Evolutionary conservation across 2,888 invertebrate genomes (phyloP).

Genomic region (Pedicia rivosa): DNA sequence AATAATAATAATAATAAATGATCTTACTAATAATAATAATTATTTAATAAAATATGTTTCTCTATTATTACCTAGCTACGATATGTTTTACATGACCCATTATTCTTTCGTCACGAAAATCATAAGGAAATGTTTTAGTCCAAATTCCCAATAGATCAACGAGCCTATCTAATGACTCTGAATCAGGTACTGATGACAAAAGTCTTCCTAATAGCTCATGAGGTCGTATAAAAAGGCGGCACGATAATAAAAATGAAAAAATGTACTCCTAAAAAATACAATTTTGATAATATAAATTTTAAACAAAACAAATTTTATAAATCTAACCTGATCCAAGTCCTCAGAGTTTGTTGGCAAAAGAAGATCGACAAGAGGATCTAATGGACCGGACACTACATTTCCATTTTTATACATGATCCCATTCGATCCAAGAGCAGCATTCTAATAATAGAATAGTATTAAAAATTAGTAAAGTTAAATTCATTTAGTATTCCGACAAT

Average conservation of each 20-base stretch:
- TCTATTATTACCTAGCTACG: constrained; percentile 28
- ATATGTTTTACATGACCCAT: constrained; percentile 33
- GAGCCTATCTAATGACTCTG: constrained; percentile 27
- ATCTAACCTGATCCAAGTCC: constrained; percentile 24
- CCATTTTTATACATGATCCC: constrained; percentile 30
- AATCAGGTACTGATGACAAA: constrained; percentile 28
- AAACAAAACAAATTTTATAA: too few species aligned
- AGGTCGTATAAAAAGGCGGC: constrained; percentile 29
- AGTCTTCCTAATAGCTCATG: constrained; percentile 29
- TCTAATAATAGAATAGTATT: too few species aligned
- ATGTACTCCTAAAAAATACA: constrained; percentile 26
- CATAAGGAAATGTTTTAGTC: constrained; percentile 31
- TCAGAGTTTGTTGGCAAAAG: constrained; percentile 25
- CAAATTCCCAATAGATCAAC: constrained; percentile 28
- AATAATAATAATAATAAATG: neutral
- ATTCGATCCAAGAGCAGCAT: constrained; percentile 27
- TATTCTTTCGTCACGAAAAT: constrained; percentile 31
- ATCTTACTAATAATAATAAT: neutral
- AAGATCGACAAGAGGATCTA: constrained; percentile 26
- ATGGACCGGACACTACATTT: constrained; percentile 29
- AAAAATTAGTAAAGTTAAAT: too few species aligned
- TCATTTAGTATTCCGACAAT: too few species aligned
- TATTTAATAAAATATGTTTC: too few species aligned
- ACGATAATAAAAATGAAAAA: constrained; percentile 31
- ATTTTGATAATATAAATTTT: too few species aligned